Evolutionary conservation across 2,113 vertebrate genomes (phyloP).

Genomic region (chimpanzee (Pan troglodytes)): DNA sequence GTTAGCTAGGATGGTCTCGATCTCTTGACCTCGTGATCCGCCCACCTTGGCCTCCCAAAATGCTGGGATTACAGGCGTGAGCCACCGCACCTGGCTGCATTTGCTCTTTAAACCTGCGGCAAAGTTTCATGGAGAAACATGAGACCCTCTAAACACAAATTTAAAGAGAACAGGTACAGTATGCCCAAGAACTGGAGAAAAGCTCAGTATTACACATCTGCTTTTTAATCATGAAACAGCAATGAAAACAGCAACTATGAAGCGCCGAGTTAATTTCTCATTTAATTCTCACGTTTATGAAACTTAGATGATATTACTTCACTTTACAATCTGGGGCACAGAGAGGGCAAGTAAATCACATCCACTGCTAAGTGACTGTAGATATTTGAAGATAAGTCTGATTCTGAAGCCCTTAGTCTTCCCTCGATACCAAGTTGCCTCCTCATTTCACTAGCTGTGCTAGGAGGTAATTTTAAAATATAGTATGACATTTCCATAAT

Average conservation of each 20-base stretch:
- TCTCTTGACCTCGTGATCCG: too few species aligned
- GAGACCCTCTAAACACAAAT: background rate
- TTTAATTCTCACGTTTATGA: background rate
- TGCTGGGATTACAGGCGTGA: too few species aligned
- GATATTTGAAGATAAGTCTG: background rate
- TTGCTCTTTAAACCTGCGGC: slow-evolving; percentile 42
- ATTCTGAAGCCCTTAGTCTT: background rate
- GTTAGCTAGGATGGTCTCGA: too few species aligned
- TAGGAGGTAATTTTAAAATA: background rate
- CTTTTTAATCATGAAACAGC: background rate
- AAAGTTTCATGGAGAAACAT: background rate
- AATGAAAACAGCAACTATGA: background rate
- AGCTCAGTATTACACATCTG: background rate
- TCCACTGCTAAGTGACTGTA: background rate
- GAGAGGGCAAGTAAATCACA: background rate
- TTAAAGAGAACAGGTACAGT: background rate
- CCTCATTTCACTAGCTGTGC: background rate
- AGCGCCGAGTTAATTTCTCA: background rate
- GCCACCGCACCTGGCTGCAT: background rate
- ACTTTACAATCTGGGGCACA: background rate
- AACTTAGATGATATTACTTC: background rate
- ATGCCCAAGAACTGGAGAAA: background rate
- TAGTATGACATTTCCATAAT: too few species aligned
- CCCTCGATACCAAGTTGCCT: background rate
- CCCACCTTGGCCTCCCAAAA: too few species aligned